Conservation (phyloP, 1,140 invertebrate genomes). For the Hypothenemus hampei region DNA sequence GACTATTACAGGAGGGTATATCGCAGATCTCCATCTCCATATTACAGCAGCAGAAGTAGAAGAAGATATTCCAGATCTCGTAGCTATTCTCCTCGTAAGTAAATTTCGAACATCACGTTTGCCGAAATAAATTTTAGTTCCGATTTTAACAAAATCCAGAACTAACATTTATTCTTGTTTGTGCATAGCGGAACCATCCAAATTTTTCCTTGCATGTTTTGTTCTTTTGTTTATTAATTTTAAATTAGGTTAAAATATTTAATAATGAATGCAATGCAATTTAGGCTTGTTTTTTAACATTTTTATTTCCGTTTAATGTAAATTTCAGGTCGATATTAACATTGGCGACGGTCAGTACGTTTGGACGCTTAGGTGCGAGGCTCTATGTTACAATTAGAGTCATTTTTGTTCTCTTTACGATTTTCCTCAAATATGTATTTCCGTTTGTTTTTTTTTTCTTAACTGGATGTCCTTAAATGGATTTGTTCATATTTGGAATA, state of each 20-base stretch:
- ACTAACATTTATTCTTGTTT: too few species aligned
- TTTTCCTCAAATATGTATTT: constrained; percentile 8
- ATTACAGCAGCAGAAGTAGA: constrained; percentile 57
- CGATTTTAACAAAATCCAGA: too few species aligned
- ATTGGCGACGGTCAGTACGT: constrained; percentile 21
- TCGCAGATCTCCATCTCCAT: constrained; percentile 49
- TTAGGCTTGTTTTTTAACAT: neutral
- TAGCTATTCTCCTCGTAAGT: constrained; percentile 84
- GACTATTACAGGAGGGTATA: constrained; percentile 37
- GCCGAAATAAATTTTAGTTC: too few species aligned
- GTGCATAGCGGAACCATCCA: too few species aligned
- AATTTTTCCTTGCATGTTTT: too few species aligned
- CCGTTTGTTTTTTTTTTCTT: neutral
- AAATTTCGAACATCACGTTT: too few species aligned
- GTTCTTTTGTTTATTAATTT: too few species aligned
- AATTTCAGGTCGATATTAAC: constrained; percentile 45
- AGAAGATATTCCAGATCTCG: constrained; percentile 69
- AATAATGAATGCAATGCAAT: too few species aligned
- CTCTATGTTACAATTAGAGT: constrained; percentile 25
- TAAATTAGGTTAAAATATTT: too few species aligned
- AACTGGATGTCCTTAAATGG: too few species aligned
- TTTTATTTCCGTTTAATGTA: constrained; percentile 38
- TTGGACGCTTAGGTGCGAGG: constrained; percentile 27
- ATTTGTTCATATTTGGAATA: too few species aligned
- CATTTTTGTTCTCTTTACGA: constrained; percentile 21